Conservation (phyloP, 2,797 vertebrate genomes). For the Premnoplex brunnescens region DNA sequence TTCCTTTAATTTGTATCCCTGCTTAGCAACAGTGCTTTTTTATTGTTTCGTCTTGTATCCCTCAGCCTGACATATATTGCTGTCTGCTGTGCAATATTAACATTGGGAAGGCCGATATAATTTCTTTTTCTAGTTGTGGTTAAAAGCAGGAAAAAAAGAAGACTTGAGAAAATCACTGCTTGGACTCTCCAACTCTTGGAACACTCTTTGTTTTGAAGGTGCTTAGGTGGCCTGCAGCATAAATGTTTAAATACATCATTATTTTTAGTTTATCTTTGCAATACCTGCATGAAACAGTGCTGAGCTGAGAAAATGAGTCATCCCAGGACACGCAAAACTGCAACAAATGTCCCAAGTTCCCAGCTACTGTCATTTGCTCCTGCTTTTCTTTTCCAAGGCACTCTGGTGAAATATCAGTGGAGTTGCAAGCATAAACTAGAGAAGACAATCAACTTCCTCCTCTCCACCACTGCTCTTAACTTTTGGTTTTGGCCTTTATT, state of each 20-base stretch:
- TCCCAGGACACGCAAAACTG: background rate
- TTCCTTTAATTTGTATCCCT: background rate
- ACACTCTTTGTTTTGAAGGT: background rate
- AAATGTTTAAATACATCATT: background rate
- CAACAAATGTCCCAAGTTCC: background rate
- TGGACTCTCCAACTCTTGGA: background rate
- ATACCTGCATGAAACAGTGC: background rate
- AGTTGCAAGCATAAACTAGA: background rate
- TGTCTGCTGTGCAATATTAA: background rate
- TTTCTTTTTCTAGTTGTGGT: background rate
- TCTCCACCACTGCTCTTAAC: background rate
- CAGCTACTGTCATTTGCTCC: background rate
- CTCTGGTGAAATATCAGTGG: background rate
- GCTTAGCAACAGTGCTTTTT: background rate
- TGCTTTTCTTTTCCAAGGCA: background rate
- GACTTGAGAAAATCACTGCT: background rate
- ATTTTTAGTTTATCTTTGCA: background rate
- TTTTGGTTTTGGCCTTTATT: background rate
- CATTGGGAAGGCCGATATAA: background rate
- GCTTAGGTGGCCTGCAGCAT: background rate
- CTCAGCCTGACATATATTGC: background rate
- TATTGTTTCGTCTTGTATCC: background rate
- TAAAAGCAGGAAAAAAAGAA: background rate
- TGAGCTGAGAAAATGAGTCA: background rate
- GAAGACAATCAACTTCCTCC: background rate